Percentiles rank a stretch among this genome's conserved stretches.
These are phyloP conservation scores for Heliangelus exortis DNA, from an alignment of 2,797 vertebrate genomes.

Conservation along the genomic window DNA sequence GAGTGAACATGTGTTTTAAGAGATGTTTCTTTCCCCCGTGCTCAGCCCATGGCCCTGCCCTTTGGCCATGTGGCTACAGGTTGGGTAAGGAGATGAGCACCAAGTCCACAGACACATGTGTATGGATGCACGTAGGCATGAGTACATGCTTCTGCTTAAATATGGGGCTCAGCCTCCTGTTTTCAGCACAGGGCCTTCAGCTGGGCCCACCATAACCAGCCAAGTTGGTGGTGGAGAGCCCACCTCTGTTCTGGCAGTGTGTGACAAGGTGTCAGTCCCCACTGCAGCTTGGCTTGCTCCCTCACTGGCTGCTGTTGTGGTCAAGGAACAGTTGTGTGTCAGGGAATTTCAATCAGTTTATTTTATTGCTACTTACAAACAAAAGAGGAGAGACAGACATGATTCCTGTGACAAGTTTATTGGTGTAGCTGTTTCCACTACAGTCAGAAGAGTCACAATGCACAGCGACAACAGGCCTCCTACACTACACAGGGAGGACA, in stretches of 20 bases:
- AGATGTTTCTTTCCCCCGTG: neutral
- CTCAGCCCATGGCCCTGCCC: neutral
- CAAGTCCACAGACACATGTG: too few species aligned
- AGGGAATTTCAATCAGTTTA: neutral
- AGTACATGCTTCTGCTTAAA: neutral
- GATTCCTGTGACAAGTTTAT: conserved; percentile 67
- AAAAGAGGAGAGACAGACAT: neutral
- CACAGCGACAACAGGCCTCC: conserved; percentile 65
- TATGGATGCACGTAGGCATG: neutral
- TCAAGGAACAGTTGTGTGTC: neutral
- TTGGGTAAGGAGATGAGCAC: neutral
- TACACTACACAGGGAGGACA: conserved; percentile 59
- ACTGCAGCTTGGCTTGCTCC: neutral
- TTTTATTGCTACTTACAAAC: neutral
- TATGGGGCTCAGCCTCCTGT: neutral
- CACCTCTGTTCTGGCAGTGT: too few species aligned
- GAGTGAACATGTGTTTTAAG: rapidly evolving
- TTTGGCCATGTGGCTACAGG: rapidly evolving
- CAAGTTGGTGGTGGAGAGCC: neutral
- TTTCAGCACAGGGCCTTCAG: neutral
- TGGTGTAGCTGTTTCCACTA: conserved; percentile 72
- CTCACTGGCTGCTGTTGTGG: neutral
- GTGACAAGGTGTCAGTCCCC: neutral
- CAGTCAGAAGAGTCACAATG: conserved; percentile 67
- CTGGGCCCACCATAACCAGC: neutral